These are phyloP conservation scores for Muscicapa striata DNA, from an alignment of 2,797 vertebrate species.

Conservation along the genomic window DNA sequence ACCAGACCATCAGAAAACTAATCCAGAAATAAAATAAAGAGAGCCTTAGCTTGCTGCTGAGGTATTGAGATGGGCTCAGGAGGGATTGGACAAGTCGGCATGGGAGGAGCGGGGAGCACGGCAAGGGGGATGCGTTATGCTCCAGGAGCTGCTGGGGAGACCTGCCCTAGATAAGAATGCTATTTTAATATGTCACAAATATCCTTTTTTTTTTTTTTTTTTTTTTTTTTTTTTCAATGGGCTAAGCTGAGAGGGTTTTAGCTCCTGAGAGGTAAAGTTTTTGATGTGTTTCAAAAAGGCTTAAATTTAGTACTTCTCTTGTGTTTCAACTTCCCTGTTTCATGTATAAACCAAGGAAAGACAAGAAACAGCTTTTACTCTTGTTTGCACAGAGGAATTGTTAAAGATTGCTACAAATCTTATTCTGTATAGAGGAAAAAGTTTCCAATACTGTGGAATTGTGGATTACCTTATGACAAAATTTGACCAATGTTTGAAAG, in stretches of 20 bases:
- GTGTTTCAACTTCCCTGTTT: not conserved
- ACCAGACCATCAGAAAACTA: conserved; percentile 35
- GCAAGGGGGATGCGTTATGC: not conserved
- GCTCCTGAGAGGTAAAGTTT: not conserved
- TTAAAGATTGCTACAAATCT: not conserved
- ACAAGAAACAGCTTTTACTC: not conserved
- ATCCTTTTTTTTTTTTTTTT: not conserved
- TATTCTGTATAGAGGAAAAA: not conserved
- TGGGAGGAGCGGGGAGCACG: not conserved
- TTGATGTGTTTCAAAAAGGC: not conserved
- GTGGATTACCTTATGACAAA: not conserved
- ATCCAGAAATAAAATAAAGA: not conserved
- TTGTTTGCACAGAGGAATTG: not conserved
- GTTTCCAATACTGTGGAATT: not conserved
- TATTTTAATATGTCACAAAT: not conserved
- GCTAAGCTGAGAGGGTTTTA: not conserved
- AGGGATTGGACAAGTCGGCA: not conserved
- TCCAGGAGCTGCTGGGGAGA: not conserved
- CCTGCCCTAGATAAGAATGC: not conserved
- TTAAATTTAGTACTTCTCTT: not conserved
- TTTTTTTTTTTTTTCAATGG: not conserved
- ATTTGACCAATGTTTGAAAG: not conserved
- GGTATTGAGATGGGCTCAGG: conserved; percentile 5
- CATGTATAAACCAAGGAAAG: not conserved
- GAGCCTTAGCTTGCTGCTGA: not conserved